Base-by-base conservation (phyloP, 1,140 invertebrate species). In the Zophobas atratus region DNA sequence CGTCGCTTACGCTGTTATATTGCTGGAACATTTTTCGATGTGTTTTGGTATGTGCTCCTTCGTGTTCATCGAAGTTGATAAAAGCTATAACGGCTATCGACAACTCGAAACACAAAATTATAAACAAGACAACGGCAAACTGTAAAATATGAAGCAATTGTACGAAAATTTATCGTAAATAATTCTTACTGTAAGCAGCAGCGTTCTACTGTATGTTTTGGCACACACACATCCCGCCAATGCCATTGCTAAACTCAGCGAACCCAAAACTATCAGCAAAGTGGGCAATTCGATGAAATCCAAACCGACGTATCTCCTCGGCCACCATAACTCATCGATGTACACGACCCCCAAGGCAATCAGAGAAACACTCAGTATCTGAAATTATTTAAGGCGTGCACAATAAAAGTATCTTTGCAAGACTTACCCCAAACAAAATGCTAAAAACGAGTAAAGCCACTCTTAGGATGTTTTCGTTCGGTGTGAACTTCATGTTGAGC, bases 351-450 rank as follows among this genome's bases (percentile, higher is more conserved):
- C 81, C 6, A 81, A 43, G 0, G 81, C 77, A 20, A 81, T 80
- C n/a, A 81, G 55, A 33, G 79, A 72, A 1, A 81, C 57, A 43
- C 81, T 80, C 6, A 81, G 55, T 4, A 81, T 77, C 81, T 81
- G 41, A 20, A 20, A 20, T 20, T 20, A 20, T 20, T 20, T 20
- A 20, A 20, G 20, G 20, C 20, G 20, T 20, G 20, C 20, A 20
- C 20, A 20, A 20, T 20, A 20, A 20, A 20, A 20, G 20, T 20
- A 20, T 20, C 20, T 20, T 20, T 8, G 0, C 1, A 43, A 43
- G 8, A 76, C 81, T 80, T 71, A 81, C 81, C 73, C 71, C 75
- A 74, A 81, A 81, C 8, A 80, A 57, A 49, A 81, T 74, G 75
- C 78, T 80, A 39, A 81, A 80, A 20, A 70, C 75, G 38, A 78